Conservation (phyloP, 1,140 invertebrate species). For the Laupala kohalensis region DNA sequence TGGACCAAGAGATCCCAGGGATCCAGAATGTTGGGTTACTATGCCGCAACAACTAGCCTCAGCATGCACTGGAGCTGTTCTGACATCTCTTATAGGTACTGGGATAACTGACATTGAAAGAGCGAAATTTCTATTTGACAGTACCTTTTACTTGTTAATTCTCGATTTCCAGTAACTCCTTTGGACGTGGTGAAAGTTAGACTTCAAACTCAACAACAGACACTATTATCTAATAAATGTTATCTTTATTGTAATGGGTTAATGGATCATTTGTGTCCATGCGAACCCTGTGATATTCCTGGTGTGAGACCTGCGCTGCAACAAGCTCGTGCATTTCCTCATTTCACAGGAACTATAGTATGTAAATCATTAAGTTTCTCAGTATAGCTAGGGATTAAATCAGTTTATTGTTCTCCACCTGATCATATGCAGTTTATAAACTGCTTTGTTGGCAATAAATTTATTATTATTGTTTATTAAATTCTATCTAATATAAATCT, state of each 20-base stretch:
- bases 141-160: constrained; percentile 10
- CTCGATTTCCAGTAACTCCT: constrained; percentile 73
- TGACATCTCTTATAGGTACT: constrained; percentile 78
- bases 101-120: not conserved
- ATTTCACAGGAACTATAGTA: constrained; percentile 74
- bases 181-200: constrained; percentile 97
- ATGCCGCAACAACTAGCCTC: constrained; percentile 80
- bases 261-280: constrained; percentile 99
- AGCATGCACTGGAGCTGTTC: constrained; percentile 74
- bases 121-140: constrained; percentile 9
- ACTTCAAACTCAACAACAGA: constrained; percentile 85
- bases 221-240: constrained; percentile 70
- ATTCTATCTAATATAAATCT: no score
- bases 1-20: no score
- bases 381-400: no score
- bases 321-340: constrained; percentile 24
- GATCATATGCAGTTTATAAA: no score
- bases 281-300: constrained; percentile 31
- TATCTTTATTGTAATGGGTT: constrained; percentile 96
- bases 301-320: not conserved
- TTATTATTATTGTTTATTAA: no score
- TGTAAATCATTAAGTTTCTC: no score
- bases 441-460: no score
- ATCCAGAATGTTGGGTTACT: constrained; percentile 61
- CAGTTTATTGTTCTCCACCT: no score